Percentiles rank a stretch among this genome's conserved stretches.
These are phyloP conservation scores for Diploscapter pachys DNA, from an alignment of 1,140 invertebrate genomes.

Conservation along the genomic window DNA sequence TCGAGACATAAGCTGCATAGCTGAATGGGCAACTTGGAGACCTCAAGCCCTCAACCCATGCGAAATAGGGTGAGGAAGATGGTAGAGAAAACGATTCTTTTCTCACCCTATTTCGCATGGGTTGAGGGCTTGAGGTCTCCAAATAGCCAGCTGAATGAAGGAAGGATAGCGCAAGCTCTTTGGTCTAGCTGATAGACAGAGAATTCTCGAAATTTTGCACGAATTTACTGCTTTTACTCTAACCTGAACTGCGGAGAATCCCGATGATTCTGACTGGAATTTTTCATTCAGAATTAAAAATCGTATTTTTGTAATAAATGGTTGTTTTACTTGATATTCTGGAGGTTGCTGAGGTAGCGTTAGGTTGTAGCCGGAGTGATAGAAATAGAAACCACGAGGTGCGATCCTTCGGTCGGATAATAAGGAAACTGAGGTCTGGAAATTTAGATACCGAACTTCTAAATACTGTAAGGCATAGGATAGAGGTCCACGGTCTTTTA, in stretches of 20 bases:
- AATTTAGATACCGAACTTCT: neutral
- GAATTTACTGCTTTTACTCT: neutral
- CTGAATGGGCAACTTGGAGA: no score
- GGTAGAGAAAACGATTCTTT: no score
- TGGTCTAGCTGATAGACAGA: no score
- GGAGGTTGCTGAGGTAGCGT: conserved; percentile 33
- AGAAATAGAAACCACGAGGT: conserved; percentile 22
- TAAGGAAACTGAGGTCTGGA: conserved; percentile 42
- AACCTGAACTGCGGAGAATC: conserved; percentile 17
- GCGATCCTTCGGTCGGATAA: conserved; percentile 13
- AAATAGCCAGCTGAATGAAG: no score
- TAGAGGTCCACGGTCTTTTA: no score
- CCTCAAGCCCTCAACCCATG: no score
- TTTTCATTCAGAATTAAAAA: neutral
- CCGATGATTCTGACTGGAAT: conserved; percentile 23
- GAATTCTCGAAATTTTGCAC: conserved; percentile 3
- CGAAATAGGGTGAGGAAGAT: no score
- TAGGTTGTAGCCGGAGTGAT: conserved; percentile 20
- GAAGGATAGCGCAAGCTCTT: no score
- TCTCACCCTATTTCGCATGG: no score
- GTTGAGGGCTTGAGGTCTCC: no score
- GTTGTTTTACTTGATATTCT: conserved; percentile 35
- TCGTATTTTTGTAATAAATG: conserved; percentile 6
- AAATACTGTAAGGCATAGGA: no score
- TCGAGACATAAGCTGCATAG: no score